Evolutionary conservation across 2,888 invertebrate genomes (phyloP).

Genomic region (Chromoteleia sp.): DNA sequence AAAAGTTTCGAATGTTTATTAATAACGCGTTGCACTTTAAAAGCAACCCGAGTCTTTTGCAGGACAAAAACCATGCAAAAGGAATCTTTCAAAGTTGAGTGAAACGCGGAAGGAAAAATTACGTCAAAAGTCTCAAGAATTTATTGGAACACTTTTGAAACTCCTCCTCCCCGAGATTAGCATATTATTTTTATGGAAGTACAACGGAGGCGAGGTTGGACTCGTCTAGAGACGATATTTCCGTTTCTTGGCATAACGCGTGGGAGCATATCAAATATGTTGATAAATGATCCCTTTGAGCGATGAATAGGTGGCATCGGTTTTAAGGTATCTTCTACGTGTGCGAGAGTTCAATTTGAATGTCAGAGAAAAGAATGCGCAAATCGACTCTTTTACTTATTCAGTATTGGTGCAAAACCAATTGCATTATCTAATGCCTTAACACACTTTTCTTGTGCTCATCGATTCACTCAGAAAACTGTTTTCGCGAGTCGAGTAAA

Average conservation of each 20-base stretch:
- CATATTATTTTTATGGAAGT: conserved; percentile 83
- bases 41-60: conserved; percentile 60
- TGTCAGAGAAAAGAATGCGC: conserved; percentile 79
- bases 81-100: conserved; percentile 80
- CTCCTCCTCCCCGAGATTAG: conserved; percentile 83
- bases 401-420: conserved; percentile 70
- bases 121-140: conserved; percentile 84
- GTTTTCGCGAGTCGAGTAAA: conserved; percentile 25
- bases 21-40: conserved; percentile 24
- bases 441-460: conserved; percentile 63
- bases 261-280: conserved; percentile 84
- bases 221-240: conserved; percentile 70
- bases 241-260: conserved; percentile 73
- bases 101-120: conserved; percentile 80
- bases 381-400: conserved; percentile 62
- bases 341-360: conserved; percentile 79
- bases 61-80: conserved; percentile 76
- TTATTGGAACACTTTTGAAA: conserved; percentile 84
- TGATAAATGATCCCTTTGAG: conserved; percentile 85
- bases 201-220: conserved; percentile 71
- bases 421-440: conserved; percentile 60
- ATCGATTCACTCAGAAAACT: conserved; percentile 47
- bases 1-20: conserved; percentile 8
- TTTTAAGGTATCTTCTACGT: conserved; percentile 76
- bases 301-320: conserved; percentile 80